These are phyloP conservation scores for Schizopygopsis malacanthus DNA, from an alignment of 2,797 vertebrate species.

Conservation along the genomic window DNA sequence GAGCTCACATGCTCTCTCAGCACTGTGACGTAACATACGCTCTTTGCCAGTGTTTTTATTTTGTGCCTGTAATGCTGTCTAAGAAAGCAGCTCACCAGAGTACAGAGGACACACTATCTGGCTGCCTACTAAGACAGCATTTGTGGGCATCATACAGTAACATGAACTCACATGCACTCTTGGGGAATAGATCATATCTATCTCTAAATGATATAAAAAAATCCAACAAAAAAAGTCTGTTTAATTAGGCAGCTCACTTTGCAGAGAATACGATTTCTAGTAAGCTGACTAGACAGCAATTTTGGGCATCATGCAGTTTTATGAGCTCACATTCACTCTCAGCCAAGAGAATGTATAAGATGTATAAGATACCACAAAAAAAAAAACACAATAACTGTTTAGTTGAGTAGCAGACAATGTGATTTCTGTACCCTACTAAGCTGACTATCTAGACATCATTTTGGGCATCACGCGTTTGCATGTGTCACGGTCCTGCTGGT, in stretches of 20 bases:
- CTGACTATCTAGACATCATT: neutral
- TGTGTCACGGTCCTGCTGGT: too few species aligned
- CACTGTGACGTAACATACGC: constrained; percentile 21
- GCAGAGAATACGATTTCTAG: neutral
- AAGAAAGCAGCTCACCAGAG: neutral
- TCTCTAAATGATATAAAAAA: neutral
- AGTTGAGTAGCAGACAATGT: neutral
- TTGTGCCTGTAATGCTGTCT: neutral
- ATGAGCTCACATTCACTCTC: neutral
- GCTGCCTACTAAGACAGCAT: neutral
- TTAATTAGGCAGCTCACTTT: neutral
- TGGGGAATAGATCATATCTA: neutral
- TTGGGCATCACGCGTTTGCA: neutral
- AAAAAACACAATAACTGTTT: neutral
- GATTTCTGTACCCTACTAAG: neutral
- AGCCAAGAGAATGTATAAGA: neutral
- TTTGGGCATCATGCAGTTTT: neutral
- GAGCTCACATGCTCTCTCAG: constrained; percentile 14
- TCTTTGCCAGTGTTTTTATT: neutral
- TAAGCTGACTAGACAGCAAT: neutral
- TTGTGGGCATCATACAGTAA: neutral
- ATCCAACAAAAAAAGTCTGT: neutral
- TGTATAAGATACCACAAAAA: neutral
- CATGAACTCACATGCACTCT: neutral
- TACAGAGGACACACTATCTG: neutral